These are phyloP conservation scores for Synergus japonicus DNA, from an alignment of 2,888 invertebrate genomes.

Conservation along the genomic window DNA sequence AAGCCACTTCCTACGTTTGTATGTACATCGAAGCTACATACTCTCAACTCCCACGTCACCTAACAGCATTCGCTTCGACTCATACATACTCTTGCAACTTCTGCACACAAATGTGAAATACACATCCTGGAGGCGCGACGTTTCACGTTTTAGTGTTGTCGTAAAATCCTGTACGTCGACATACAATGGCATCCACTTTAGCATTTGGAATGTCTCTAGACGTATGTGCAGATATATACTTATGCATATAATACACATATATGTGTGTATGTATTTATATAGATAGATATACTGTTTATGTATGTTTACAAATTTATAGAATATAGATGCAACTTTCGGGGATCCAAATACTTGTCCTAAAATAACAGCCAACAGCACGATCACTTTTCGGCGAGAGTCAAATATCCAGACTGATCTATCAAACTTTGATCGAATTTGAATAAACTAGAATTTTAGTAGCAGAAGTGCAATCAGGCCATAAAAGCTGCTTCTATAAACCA, in stretches of 20 bases:
- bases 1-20: conserved; percentile 44
- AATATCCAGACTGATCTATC: background rate
- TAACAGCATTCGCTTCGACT: conserved; percentile 11
- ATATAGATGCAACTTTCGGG: background rate
- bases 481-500: no score
- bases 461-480: no score
- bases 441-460: background rate
- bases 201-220: conserved; percentile 53
- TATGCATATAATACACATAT: conserved; percentile 18
- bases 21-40: conserved; percentile 26
- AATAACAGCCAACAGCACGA: background rate
- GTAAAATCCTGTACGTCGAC: conserved; percentile 57
- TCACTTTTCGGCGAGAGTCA: background rate
- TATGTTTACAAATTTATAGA: background rate
- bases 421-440: background rate
- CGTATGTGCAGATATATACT: background rate
- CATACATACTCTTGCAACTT: conserved; percentile 27
- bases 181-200: conserved; percentile 63
- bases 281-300: background rate
- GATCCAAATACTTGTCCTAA: background rate
- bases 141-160: conserved; percentile 58
- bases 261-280: background rate
- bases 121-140: conserved; percentile 48
- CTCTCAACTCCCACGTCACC: conserved; percentile 44
- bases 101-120: conserved; percentile 43